Base-by-base conservation (phyloP, 2,888 invertebrate genomes). In the Lasioglossum zephyrum region DNA sequence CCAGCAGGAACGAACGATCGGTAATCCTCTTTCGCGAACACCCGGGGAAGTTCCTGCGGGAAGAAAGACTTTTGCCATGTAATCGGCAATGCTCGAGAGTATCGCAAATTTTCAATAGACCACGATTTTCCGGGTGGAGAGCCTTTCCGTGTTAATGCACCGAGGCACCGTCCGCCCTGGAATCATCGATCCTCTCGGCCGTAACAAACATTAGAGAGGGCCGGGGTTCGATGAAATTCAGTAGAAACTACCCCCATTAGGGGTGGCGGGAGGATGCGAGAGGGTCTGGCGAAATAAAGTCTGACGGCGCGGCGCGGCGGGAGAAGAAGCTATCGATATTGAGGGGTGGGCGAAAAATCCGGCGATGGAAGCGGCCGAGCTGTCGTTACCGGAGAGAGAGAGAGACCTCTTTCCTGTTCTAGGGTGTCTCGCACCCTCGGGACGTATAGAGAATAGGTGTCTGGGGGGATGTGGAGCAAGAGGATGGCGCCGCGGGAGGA, bases 401-500 rank as follows among this genome's bases (percentile, higher is more conserved):
- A 31, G 31, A 81, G 73, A 87, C 85, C 87, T 83, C 81, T 79
- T 85, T 70, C 69, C 84, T 77, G 74, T 87, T 87, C 77, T 69
- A 78, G 72, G 87, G 86, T 82, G 82, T 91, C 87, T 83, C 87
- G 88, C 70, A 66, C 86, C 88, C 88, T 78, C 36, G 88, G 88
- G 88, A 88, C 77, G 79, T 81, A 85, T 81, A 87, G 76, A 77
- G 85, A 76, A 84, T 69, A 75, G 70, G 22, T 36, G 73, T 77
- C 41, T 57, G 63, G 39, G 53, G 39, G 36, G 36, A n/a, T 22
- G 73, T 39, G 78, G 36, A 69, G 72, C 22, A 18, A 69, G 69
- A 13, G 69, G 49, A 63, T 2, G 18, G 22, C 9, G 9, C 8
- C 9, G 22, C 8, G 36, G 63, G 18, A 16, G 36, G 18, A 18